Evolutionary conservation across 1,140 invertebrate species (phyloP), one percentile per base, ranked within the genome.

Genomic region (Micrasema longulum): DNA sequence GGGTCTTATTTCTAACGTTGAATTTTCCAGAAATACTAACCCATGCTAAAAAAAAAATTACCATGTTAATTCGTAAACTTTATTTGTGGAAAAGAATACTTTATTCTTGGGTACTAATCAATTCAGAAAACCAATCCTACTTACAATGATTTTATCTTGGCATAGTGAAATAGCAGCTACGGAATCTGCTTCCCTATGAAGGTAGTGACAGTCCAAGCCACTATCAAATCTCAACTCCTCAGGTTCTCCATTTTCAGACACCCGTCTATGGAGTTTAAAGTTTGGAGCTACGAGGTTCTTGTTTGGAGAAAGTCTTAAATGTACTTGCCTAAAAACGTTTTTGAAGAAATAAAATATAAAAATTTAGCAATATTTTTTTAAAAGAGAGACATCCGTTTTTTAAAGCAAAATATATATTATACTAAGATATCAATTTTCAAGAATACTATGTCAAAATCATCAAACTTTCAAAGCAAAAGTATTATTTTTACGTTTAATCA

Each of bases 1-100:
- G 6, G 91, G 90, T 2, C 85, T 85, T 45, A 92, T 88, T 81
- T 91, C 90, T 23, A 90, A 84, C 0, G 89, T 89, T 0, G 84
- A 80, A 73, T 91, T 89, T 43, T 89, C 86, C 38, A 89, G 78
- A 73, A 91, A 86, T 22, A 91, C 84, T 26, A 91, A 80, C 16
- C 90, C 90, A 70, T 88, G 87, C 84, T 85, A 79, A 10, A 69
- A 68, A 38, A 53, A 53, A 68, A 0, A 50, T 18, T 3, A 45
- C 1, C n/a, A 38, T 38, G 5, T 16, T 45, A n/a, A 16, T 45
- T 45, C 43, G 2, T n/a, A n/a, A n/a, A n/a, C n/a, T n/a, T n/a
- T n/a, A n/a, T n/a, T n/a, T n/a, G n/a, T n/a, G n/a, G n/a, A n/a
- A n/a, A n/a, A n/a, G n/a, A n/a, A n/a, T n/a, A n/a, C n/a, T n/a